These are phyloP conservation scores for Papilio polyxenes DNA, from an alignment of 1,140 invertebrate species.

Conservation along the genomic window DNA sequence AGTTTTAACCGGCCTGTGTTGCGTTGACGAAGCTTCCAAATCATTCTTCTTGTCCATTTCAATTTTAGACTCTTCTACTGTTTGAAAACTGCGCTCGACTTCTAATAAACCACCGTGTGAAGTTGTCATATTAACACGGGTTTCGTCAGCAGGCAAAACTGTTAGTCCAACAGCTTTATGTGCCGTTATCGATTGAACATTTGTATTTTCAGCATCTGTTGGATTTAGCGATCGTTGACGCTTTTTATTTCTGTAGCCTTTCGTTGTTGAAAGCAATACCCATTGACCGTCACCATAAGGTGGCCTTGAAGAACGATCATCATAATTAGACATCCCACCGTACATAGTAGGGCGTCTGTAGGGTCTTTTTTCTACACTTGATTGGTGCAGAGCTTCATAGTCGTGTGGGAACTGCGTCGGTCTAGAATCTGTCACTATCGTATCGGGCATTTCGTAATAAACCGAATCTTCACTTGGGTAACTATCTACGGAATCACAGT, in stretches of 20 bases:
- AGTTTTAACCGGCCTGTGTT: slow-evolving; percentile 60
- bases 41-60: slow-evolving; percentile 73
- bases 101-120: slow-evolving; percentile 88
- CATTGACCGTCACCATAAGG: slow-evolving; percentile 86
- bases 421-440: slow-evolving; percentile 85
- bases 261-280: slow-evolving; percentile 88
- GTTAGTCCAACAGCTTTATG: slow-evolving; percentile 84
- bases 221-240: slow-evolving; percentile 74
- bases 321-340: slow-evolving; percentile 63
- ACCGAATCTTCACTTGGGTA: slow-evolving; percentile 65
- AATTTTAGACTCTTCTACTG: slow-evolving; percentile 83
- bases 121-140: slow-evolving; percentile 84
- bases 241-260: slow-evolving; percentile 83
- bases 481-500: slow-evolving; percentile 70
- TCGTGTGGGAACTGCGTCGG: slow-evolving; percentile 84
- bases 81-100: slow-evolving; percentile 85
- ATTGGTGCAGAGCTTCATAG: slow-evolving; percentile 69
- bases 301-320: slow-evolving; percentile 80
- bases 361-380: slow-evolving; percentile 61
- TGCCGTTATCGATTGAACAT: slow-evolving; percentile 66
- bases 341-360: slow-evolving; percentile 75
- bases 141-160: slow-evolving; percentile 85
- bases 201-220: slow-evolving; percentile 50
- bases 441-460: slow-evolving; percentile 70
- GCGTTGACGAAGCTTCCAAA: slow-evolving; percentile 54